Percentiles rank a stretch among this genome's conserved stretches.
Conservation (phyloP, 2,888 invertebrate species). For the Pyrgus malvae region DNA sequence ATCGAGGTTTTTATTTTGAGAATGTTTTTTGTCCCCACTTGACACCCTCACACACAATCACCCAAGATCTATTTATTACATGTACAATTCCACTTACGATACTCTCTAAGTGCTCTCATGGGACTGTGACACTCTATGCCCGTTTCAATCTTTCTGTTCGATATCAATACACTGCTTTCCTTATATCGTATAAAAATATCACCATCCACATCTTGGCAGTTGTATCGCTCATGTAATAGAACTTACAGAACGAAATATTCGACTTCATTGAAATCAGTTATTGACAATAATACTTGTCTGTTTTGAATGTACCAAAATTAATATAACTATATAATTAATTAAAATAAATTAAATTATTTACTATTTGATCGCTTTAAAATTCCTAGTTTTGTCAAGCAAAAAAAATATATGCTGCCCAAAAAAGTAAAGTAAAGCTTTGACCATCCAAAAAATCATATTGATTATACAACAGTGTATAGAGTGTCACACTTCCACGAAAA, state of each 20-base stretch:
- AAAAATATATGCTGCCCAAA: too few species aligned
- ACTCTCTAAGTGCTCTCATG: conserved; percentile 1
- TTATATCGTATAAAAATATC: conserved; percentile 47
- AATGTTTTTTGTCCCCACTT: conserved; percentile 61
- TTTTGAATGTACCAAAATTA: too few species aligned
- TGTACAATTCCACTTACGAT: conserved; percentile 24
- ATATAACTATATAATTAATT: too few species aligned
- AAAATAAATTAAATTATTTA: too few species aligned
- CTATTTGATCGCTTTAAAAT: too few species aligned
- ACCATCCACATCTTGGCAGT: conserved; percentile 23
- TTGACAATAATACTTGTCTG: too few species aligned
- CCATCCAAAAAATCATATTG: background rate
- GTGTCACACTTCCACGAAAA: conserved; percentile 8
- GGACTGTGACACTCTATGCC: background rate
- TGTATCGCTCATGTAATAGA: background rate
- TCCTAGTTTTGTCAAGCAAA: too few species aligned
- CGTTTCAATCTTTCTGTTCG: background rate
- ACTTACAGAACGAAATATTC: too few species aligned
- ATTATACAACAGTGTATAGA: background rate
- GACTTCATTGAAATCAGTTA: too few species aligned
- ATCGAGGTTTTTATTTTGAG: conserved; percentile 31
- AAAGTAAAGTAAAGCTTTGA: too few species aligned
- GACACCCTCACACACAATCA: conserved; percentile 45
- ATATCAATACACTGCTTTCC: conserved; percentile 5
- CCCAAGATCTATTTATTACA: conserved; percentile 17